Percentiles rank a stretch among this genome's conserved stretches.
phyloP scores from a whole-genome alignment of 2,888 invertebrate species.

The Timema podura region DNA sequence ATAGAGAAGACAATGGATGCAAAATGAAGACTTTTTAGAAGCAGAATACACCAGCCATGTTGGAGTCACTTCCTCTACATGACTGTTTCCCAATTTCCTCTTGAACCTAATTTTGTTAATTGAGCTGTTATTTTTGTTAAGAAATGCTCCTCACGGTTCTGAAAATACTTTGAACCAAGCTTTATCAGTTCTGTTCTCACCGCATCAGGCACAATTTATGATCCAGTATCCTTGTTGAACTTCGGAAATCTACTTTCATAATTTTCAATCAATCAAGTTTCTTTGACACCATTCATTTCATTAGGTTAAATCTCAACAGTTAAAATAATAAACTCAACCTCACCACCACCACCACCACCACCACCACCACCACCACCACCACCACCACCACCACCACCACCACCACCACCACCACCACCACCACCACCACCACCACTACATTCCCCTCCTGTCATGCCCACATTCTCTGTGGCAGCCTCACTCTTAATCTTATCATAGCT shows the following conservation, averaged over 20 bases:
- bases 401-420: background rate
- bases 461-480: background rate
- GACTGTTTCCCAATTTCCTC: no score
- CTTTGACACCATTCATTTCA: background rate
- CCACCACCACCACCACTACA: background rate
- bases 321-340: no score
- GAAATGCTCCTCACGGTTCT: slow-evolving; percentile 1
- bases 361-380: no score
- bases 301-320: no score
- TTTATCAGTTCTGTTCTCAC: background rate
- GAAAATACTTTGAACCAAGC: background rate
- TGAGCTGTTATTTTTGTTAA: background rate
- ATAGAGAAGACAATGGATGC: slow-evolving; percentile 11
- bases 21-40: background rate
- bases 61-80: background rate
- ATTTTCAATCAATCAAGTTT: background rate
- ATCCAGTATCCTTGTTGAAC: slow-evolving; percentile 3
- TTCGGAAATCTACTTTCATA: background rate
- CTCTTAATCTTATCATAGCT: background rate
- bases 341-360: no score
- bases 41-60: background rate
- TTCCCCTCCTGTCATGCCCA: background rate
- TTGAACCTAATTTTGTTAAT: background rate
- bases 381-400: no score
- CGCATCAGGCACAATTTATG: background rate